phyloP scores from a whole-genome alignment of 1,140 invertebrate genomes.

The Aphelinus certus region DNA sequence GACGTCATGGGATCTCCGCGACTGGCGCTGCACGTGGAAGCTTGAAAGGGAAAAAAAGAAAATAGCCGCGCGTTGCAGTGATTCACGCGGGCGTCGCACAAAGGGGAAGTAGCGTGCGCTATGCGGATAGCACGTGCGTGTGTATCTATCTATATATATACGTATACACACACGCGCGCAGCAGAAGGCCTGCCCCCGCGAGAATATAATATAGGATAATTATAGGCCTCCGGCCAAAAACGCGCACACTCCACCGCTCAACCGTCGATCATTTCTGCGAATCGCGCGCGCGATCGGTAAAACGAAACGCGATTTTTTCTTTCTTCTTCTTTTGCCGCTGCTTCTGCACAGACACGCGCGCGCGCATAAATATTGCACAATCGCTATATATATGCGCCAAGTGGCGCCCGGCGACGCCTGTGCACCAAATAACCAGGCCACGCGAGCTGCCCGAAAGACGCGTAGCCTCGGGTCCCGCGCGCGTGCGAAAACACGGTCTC shows the following conservation, averaged over 20 bases:
- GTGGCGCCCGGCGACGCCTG: no score
- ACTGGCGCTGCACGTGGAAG: no score
- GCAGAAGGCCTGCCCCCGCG: neutral
- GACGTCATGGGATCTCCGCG: conserved; percentile 20
- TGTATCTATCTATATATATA: no score
- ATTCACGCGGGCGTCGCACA: conserved; percentile 3
- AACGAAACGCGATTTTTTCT: conserved; percentile 23
- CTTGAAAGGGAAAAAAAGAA: neutral
- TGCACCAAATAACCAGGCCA: no score
- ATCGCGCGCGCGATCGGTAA: conserved; percentile 21
- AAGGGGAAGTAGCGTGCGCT: neutral
- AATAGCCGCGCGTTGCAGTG: neutral
- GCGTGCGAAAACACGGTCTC: neutral
- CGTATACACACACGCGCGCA: neutral
- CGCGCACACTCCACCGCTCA: neutral
- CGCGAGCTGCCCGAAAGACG: no score
- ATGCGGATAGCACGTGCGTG: no score
- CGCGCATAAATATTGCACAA: conserved; percentile 28
- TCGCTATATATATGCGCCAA: neutral
- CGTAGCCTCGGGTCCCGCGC: no score
- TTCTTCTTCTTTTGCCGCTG: neutral
- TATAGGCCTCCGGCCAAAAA: conserved; percentile 20
- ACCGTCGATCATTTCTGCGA: conserved; percentile 34
- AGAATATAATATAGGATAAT: conserved; percentile 24
- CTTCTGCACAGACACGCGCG: neutral